These are phyloP conservation scores for Albula glossodonta DNA, from an alignment of 2,113 vertebrate genomes.

Conservation along the genomic window DNA sequence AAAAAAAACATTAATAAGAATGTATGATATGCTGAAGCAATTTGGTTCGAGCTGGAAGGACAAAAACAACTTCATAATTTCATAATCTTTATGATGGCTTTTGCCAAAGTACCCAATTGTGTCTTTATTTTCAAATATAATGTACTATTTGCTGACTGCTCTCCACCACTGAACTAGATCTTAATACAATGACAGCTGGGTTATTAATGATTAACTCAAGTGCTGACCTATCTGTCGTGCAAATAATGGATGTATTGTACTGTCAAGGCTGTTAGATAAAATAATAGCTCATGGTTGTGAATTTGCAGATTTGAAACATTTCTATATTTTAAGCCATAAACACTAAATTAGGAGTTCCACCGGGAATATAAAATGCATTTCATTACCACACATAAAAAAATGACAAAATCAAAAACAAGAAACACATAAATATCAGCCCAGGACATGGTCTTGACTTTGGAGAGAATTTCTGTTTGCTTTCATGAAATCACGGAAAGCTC, in stretches of 20 bases:
- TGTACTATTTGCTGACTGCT: neutral
- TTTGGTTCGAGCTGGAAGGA: no score
- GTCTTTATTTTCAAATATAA: neutral
- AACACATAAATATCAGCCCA: conserved; percentile 55
- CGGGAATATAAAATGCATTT: conserved; percentile 63
- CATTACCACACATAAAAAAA: conserved; percentile 25
- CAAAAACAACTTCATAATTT: no score
- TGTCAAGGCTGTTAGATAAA: conserved; percentile 47
- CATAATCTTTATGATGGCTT: no score
- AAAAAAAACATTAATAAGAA: no score
- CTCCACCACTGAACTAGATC: neutral
- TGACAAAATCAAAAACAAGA: conserved; percentile 18
- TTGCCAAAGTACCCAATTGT: no score
- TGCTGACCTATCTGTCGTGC: neutral
- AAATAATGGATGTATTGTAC: neutral
- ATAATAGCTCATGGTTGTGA: conserved; percentile 62
- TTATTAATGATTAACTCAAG: neutral
- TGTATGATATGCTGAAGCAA: no score
- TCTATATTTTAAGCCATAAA: conserved; percentile 68
- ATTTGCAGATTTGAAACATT: conserved; percentile 64
- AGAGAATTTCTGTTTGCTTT: conserved; percentile 68
- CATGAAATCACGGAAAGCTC: conserved; percentile 47
- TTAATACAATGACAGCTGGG: neutral
- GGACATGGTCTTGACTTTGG: conserved; percentile 59
- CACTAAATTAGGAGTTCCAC: conserved; percentile 70